A percentile compares a stretch with the other conserved stretches of the same genome.
These are phyloP conservation scores for Dimorphilus gyrociliatus DNA, from an alignment of 2,888 invertebrate genomes.

Conservation along the genomic window DNA sequence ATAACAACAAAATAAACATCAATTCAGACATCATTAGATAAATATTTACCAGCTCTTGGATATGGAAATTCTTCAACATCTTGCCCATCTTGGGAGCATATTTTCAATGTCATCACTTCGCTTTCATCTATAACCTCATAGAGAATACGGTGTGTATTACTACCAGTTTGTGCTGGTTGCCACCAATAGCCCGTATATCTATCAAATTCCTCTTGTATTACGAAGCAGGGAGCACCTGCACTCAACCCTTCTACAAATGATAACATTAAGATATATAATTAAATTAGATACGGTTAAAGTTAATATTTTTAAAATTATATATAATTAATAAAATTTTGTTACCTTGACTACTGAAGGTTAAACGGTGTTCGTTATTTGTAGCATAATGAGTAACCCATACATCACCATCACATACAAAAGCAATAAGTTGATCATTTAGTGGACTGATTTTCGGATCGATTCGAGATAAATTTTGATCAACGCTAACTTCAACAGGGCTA, in stretches of 20 bases:
- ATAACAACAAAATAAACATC: too few relatives aligned
- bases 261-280: too few relatives aligned
- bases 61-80: constrained; percentile 45
- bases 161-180: constrained; percentile 52
- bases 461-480: too few relatives aligned
- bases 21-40: too few relatives aligned
- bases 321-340: too few relatives aligned
- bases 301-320: too few relatives aligned
- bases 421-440: constrained; percentile 58
- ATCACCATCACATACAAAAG: constrained; percentile 75
- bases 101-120: constrained; percentile 74
- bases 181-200: constrained; percentile 96
- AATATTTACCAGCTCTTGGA: constrained; percentile 37
- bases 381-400: constrained; percentile 63
- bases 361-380: constrained; percentile 34
- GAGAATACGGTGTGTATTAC: constrained; percentile 40
- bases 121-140: constrained; percentile 48
- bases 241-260: constrained; percentile 11
- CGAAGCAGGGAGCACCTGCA: constrained; percentile 91
- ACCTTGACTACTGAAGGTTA: constrained; percentile 43
- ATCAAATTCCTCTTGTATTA: constrained; percentile 94
- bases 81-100: constrained; percentile 63
- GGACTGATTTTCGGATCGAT: constrained; percentile 71
- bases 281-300: too few relatives aligned
- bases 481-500: constrained; percentile 32